Base-by-base conservation (phyloP, 2,797 vertebrate genomes). In the Syncerus caffer region DNA sequence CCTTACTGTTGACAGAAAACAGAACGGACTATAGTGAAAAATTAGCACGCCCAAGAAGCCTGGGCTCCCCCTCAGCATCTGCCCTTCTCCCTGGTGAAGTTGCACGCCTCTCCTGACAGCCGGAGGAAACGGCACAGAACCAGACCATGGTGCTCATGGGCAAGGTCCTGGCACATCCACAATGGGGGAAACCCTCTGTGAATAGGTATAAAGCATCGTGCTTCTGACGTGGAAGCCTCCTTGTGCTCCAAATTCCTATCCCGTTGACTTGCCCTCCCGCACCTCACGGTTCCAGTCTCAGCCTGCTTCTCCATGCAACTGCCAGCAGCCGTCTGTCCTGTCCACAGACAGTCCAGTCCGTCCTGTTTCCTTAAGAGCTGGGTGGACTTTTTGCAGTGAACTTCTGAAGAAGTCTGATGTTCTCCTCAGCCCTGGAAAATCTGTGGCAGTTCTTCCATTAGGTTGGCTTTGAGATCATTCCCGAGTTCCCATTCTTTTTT, bases 351-450 rank as follows among this genome's bases (percentile, higher is more conserved):
- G 4, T 92, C 67, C 57, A 64, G 4, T 92, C 67, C 57, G 64
- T 97, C 92, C 92, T 0, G 45, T 82, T 38, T 85, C 93, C 84
- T 74, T n/a, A 93, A 80, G 93, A 86, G 96, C 84, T 16, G 0
- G 84, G 86, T 96, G 55, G 2, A 95, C 88, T 38, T 85, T 91
- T 95, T 90, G 64, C 97, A 96, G 14, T 62, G 76, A 47, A 27
- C 80, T 95, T 82, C 82, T 7, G 34, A 62, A 95, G 85, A 71
- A 94, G 74, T 87, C 92, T 90, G 0, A 7, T 85, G 96, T 97
- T 50, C 85, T 97, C 97, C 85, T 97, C 82, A 94, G 27, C 92
- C 82, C 96, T 97, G 82, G 96, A 84, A 94, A 98, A 94, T 97
- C 74, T 76, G 47, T 76, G 45, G 25, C 67, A 42, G 79, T n/a